A percentile compares a stretch with the other conserved stretches of the same genome.
These are phyloP conservation scores for Ectobius pallidus DNA, from an alignment of 2,888 invertebrate species.

Conservation along the genomic window DNA sequence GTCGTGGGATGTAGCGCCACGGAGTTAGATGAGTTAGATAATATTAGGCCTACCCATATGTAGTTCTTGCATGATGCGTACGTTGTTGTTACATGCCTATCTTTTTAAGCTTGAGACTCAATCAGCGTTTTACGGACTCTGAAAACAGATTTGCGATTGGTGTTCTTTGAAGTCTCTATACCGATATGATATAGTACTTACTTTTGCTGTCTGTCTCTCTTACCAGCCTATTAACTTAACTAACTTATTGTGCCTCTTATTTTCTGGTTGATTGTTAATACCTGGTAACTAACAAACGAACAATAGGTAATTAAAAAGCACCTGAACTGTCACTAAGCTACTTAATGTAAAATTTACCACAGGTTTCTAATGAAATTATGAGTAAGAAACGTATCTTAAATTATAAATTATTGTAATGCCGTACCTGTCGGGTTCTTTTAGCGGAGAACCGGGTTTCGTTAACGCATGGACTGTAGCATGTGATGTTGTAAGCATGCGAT, in stretches of 20 bases:
- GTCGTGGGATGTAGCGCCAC: too few relatives aligned
- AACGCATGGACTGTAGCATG: neutral
- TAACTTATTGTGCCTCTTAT: neutral
- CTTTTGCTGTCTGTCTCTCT: too few relatives aligned
- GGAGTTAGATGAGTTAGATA: too few relatives aligned
- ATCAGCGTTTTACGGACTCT: too few relatives aligned
- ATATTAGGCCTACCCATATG: too few relatives aligned
- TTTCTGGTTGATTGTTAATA: neutral
- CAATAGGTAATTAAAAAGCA: constrained; percentile 12
- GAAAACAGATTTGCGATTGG: too few relatives aligned
- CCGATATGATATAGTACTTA: too few relatives aligned
- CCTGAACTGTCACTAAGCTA: neutral
- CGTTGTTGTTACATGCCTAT: too few relatives aligned
- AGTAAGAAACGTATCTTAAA: constrained; percentile 8
- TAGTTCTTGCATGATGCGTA: too few relatives aligned
- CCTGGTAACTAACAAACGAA: neutral
- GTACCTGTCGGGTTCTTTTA: neutral
- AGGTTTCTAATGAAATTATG: neutral
- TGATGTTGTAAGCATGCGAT: neutral
- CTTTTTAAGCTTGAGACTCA: too few relatives aligned
- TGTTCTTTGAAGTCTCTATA: too few relatives aligned
- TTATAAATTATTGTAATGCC: neutral
- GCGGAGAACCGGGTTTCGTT: neutral
- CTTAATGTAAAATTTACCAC: neutral
- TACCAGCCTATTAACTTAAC: neutral